Base-by-base conservation (phyloP, 2,888 invertebrate species). In the Epinotia brunnichana region DNA sequence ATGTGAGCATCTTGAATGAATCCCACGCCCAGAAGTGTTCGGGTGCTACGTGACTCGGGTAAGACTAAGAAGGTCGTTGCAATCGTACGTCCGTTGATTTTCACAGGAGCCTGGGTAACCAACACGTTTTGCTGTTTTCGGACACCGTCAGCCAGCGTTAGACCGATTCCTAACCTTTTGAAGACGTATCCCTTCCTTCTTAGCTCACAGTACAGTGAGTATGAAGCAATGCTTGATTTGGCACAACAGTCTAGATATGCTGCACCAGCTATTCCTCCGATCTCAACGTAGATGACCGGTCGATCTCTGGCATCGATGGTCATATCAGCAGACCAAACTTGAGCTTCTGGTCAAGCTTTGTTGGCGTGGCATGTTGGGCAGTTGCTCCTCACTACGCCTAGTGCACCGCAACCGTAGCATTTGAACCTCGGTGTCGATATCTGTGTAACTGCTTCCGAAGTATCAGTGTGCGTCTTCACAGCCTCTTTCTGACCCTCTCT, bases 171-270 rank as follows among this genome's bases (percentile, higher is more conserved):
- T 3, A 19, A 19, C 19, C 19, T 19, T 17, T 53, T 53, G 53
- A 19, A 53, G 17, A 17, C 53, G 17, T 53, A 53, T 19, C 53
- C 53, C 53, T 19, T 17, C 17, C 19, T 19, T 53, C 17, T 53
- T 17, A 53, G 19, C 7, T 17, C 53, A 19, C 59, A 24, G 24
- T 24, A 24, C 24, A 24, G 24, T 24, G 24, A 29, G 35, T 59
- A 35, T 35, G 35, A 59, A n/a, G 17, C 59, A 35, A 59, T 35
- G 35, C 59, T 59, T 15, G 59, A 59, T 35, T 59, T 59, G 35
- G 59, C 59, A 35, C 59, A 59, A n/a, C n/a, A 35, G 35, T 59
- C 59, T 15, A 59, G n/a, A 13, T n/a, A 59, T 29, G 35, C 59
- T 59, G 35, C 59, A 15, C 59, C 59, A n/a, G 29, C n/a, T 29